Evolutionary conservation across 2,888 invertebrate genomes (phyloP).

Genomic region (Nipponacmea schrenckii): DNA sequence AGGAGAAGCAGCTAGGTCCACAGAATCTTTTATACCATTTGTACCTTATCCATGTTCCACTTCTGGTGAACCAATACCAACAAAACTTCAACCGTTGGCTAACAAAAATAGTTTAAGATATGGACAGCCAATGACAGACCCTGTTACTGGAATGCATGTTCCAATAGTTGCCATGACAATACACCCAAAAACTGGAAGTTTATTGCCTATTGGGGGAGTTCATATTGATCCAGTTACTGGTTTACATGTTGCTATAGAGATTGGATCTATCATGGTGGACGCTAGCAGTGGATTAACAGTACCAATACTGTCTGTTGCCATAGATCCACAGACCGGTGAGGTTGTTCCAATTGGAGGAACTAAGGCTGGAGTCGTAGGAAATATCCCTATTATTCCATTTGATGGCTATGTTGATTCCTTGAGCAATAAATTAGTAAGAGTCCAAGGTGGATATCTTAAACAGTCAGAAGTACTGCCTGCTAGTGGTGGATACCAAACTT

Average conservation of each 20-base stretch:
- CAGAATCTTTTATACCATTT: constrained; percentile 59
- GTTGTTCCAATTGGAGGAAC: constrained; percentile 62
- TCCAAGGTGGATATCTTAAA: constrained; percentile 51
- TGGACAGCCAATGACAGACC: constrained; percentile 58
- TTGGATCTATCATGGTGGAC: constrained; percentile 64
- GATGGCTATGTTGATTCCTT: constrained; percentile 53
- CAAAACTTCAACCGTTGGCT: constrained; percentile 52
- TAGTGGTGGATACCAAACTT: constrained; percentile 59
- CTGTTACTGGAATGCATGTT: constrained; percentile 59
- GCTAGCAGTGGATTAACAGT: constrained; percentile 57
- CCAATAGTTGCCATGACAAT: constrained; percentile 64
- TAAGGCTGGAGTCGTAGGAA: constrained; percentile 35
- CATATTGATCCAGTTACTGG: constrained; percentile 64
- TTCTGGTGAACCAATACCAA: constrained; percentile 48
- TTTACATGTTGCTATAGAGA: constrained; percentile 62
- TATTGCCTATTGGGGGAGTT: constrained; percentile 61
- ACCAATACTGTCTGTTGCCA: constrained; percentile 59
- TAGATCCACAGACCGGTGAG: constrained; percentile 58
- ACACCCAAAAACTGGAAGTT: constrained; percentile 58
- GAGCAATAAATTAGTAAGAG: constrained; percentile 51
- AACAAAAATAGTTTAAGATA: constrained; percentile 54
- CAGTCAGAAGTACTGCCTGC: constrained; percentile 52
- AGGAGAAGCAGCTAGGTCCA: constrained; percentile 57
- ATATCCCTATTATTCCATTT: constrained; percentile 55
- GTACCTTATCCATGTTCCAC: constrained; percentile 56